phyloP scores from a whole-genome alignment of 30 jellyfish, hydroid and myxozoan species.

The Sanderia malayensis region DNA sequence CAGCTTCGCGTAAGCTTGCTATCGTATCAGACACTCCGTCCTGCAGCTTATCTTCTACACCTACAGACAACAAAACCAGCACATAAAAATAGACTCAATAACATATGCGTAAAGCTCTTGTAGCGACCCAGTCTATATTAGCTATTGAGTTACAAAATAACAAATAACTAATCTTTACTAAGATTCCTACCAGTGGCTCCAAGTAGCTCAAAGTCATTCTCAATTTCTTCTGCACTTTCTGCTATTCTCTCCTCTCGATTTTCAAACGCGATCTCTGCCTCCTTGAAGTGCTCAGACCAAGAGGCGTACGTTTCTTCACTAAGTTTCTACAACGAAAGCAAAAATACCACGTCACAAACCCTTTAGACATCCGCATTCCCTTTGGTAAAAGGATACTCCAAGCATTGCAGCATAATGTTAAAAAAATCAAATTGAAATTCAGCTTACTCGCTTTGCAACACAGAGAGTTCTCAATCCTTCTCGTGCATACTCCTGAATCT shows the following conservation, averaged over 20 bases:
- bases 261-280: slow-evolving; percentile 69
- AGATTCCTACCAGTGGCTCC: slow-evolving; percentile 91
- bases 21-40: slow-evolving; percentile 98
- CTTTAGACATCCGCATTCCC: too few species aligned
- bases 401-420: too few species aligned
- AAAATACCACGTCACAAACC: too few species aligned
- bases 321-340: slow-evolving; percentile 55
- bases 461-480: slow-evolving; percentile 95
- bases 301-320: slow-evolving; percentile 64
- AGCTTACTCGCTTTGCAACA: slow-evolving; percentile 86
- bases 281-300: slow-evolving; percentile 74
- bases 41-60: slow-evolving; percentile 94
- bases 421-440: not conserved
- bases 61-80: slow-evolving; percentile 9
- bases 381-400: too few species aligned
- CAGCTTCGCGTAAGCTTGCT: slow-evolving; percentile 89
- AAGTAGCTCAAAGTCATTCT: slow-evolving; percentile 58
- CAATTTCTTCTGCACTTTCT: slow-evolving; percentile 76
- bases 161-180: not conserved
- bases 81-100: too few species aligned
- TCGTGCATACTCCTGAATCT: slow-evolving; percentile 76
- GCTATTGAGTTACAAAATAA: too few species aligned
- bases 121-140: too few species aligned
- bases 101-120: too few species aligned
- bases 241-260: slow-evolving; percentile 75